Percentiles rank a stretch among this genome's conserved stretches.
Evolutionary conservation across 2,113 vertebrate genomes (phyloP).

Genomic region (Gymnarchus niloticus): DNA sequence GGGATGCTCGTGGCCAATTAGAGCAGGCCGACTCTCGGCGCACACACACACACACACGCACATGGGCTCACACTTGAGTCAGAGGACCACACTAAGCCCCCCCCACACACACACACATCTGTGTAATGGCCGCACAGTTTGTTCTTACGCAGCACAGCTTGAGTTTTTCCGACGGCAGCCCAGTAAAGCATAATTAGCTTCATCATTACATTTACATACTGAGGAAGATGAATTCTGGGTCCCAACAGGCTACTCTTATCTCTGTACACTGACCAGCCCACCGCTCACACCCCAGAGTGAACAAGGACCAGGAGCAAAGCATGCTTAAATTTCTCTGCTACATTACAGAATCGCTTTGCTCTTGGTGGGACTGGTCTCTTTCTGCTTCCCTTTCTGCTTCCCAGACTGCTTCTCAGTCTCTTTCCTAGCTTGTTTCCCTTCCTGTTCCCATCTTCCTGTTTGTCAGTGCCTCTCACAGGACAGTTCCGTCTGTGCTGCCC

Average conservation of each 20-base stretch:
- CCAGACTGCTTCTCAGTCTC: neutral
- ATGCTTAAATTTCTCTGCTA: neutral
- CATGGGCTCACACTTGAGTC: no score
- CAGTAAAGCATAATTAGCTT: conserved; percentile 1
- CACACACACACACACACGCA: neutral
- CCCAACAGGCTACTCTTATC: neutral
- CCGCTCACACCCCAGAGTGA: neutral
- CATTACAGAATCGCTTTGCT: neutral
- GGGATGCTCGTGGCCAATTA: neutral
- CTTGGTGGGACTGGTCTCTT: neutral
- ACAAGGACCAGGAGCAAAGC: neutral
- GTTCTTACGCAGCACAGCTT: neutral
- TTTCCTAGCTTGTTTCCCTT: neutral
- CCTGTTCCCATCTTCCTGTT: neutral
- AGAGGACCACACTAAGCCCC: no score
- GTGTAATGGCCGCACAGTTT: neutral
- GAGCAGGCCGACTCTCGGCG: neutral
- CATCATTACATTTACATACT: conserved; percentile 16
- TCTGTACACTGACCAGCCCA: neutral
- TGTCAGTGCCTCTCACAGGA: neutral
- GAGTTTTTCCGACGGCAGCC: neutral
- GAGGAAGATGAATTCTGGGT: neutral
- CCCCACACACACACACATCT: neutral
- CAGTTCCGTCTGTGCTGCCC: neutral
- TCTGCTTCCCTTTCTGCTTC: neutral